These are phyloP conservation scores for Lepus timidus DNA, from an alignment of 2,113 vertebrate genomes.

Conservation along the genomic window DNA sequence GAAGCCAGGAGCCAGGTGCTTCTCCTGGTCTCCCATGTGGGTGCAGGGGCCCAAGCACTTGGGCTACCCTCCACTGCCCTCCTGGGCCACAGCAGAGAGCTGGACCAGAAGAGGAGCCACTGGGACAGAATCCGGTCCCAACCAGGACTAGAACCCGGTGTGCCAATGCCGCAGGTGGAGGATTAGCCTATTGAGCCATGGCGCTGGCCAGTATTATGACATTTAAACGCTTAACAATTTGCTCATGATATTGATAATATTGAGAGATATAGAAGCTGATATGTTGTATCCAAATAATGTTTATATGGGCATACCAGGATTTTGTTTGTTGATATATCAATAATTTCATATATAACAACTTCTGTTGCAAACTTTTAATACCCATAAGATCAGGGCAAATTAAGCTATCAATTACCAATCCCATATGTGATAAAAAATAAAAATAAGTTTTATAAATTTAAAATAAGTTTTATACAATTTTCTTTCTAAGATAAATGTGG, in stretches of 20 bases:
- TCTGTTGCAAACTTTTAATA: background rate
- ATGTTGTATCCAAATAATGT: background rate
- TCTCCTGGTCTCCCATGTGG: no score
- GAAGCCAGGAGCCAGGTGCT: no score
- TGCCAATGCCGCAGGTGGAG: no score
- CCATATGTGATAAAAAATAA: background rate
- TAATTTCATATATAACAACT: background rate
- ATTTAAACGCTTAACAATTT: background rate
- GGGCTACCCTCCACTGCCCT: no score
- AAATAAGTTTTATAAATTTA: background rate
- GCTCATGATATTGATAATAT: background rate
- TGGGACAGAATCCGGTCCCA: no score
- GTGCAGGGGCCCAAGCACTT: no score
- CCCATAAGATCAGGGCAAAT: background rate
- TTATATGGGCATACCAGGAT: no score
- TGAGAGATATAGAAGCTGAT: background rate
- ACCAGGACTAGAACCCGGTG: no score
- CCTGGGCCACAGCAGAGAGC: no score
- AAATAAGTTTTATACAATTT: background rate
- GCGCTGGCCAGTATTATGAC: no score
- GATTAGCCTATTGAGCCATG: no score
- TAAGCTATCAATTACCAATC: background rate
- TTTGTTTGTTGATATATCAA: background rate
- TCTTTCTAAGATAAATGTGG: background rate
- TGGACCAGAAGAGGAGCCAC: no score